Evolutionary conservation across 2,113 vertebrate species (phyloP).

Genomic region (Rissa tridactyla): DNA sequence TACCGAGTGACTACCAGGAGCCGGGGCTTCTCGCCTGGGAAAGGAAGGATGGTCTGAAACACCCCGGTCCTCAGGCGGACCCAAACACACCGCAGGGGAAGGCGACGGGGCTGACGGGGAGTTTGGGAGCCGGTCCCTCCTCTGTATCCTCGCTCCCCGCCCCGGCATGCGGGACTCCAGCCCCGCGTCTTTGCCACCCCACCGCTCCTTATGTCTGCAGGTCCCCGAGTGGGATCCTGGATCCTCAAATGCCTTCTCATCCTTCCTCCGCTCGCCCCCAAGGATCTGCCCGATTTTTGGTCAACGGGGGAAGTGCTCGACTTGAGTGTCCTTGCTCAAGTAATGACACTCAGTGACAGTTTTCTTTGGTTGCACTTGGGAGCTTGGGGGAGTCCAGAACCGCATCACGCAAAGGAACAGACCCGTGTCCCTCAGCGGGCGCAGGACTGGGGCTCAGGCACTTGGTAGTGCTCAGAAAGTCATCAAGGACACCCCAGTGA

Average conservation of each 20-base stretch:
- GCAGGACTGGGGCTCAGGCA: neutral
- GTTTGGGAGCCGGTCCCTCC: neutral
- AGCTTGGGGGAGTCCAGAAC: neutral
- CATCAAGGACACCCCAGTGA: neutral
- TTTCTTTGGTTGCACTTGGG: neutral
- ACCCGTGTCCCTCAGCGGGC: neutral
- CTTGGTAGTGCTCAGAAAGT: neutral
- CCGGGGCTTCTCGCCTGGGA: neutral
- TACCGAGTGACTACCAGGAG: neutral
- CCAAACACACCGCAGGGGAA: neutral
- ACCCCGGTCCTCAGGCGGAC: accelerated
- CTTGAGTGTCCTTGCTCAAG: neutral
- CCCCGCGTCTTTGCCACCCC: neutral
- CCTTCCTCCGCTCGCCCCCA: neutral
- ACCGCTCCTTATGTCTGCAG: neutral
- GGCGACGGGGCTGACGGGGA: accelerated
- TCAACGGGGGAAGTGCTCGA: neutral
- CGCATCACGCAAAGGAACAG: neutral
- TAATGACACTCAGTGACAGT: neutral
- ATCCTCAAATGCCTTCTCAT: neutral
- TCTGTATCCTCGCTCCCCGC: accelerated
- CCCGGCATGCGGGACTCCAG: neutral
- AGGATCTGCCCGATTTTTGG: neutral
- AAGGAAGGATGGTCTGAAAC: neutral
- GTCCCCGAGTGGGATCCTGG: too few relatives aligned